Conservation (phyloP, 2,113 vertebrate species). For the Lontra canadensis region DNA sequence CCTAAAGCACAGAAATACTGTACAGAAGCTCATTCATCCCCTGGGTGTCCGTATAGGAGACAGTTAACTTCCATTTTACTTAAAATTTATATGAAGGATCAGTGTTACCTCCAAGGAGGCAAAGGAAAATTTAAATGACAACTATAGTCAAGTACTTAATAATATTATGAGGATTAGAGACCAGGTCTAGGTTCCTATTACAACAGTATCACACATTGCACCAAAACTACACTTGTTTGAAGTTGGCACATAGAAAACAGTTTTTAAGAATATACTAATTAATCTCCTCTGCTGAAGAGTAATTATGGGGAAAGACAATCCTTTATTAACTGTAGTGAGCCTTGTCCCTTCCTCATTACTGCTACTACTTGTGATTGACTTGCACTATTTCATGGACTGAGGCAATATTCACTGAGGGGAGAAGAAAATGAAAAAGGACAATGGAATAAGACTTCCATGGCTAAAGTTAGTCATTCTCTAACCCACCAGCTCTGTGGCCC, state of each 20-base stretch:
- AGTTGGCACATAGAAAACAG: neutral
- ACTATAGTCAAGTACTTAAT: neutral
- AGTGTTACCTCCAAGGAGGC: neutral
- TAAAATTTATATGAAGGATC: neutral
- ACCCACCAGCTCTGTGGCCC: neutral
- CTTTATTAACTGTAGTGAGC: neutral
- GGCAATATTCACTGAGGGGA: neutral
- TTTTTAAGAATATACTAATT: conserved; percentile 44
- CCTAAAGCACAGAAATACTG: neutral
- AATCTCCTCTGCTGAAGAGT: neutral
- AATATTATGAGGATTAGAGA: neutral
- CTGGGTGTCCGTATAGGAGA: neutral
- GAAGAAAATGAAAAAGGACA: neutral
- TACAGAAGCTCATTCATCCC: neutral
- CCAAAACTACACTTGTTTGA: neutral
- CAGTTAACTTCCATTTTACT: neutral
- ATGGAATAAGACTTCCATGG: neutral
- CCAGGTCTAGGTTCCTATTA: neutral
- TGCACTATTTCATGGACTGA: neutral
- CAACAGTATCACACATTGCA: neutral
- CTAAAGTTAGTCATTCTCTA: neutral
- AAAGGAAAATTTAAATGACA: neutral
- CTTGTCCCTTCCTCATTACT: neutral
- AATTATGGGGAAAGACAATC: neutral
- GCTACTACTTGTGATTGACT: neutral